Percentiles rank a stretch among this genome's conserved stretches.
Evolutionary conservation across 2,888 invertebrate species (phyloP).

Genomic region (Drosophila nr. perissopoda): DNA sequence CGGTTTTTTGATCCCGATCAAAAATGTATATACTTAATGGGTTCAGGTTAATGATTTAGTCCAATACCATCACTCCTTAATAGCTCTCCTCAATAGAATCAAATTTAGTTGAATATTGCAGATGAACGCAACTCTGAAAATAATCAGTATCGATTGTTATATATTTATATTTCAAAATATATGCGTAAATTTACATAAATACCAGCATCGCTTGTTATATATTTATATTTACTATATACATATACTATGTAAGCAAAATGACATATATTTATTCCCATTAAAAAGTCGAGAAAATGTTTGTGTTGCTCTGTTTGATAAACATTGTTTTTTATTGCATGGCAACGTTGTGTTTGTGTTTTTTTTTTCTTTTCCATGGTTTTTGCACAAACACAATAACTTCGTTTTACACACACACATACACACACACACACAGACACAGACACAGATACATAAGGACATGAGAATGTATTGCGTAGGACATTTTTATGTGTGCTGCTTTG

Average conservation of each 20-base stretch:
- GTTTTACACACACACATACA: background rate
- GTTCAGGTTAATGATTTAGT: background rate
- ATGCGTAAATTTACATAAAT: background rate
- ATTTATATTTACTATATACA: background rate
- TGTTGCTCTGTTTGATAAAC: background rate
- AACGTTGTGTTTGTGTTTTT: background rate
- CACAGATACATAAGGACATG: background rate
- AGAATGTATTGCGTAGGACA: background rate
- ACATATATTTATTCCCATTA: background rate
- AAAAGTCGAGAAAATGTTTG: background rate
- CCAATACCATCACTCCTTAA: background rate
- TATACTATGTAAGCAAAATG: background rate
- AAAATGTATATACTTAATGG: too few relatives aligned
- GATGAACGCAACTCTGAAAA: background rate
- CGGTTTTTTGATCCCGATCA: too few relatives aligned
- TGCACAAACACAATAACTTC: background rate
- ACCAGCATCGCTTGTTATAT: background rate
- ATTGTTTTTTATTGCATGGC: background rate
- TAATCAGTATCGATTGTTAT: background rate
- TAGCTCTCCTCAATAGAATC: background rate
- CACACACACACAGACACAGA: background rate
- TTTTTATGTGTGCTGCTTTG: slow-evolving; percentile 5
- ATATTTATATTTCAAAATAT: background rate
- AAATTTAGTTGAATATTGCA: background rate
- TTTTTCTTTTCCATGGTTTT: background rate